Evolutionary conservation across 2,888 invertebrate genomes (phyloP), one percentile per base, ranked within the genome.

Genomic region (Acrobasis suavella): DNA sequence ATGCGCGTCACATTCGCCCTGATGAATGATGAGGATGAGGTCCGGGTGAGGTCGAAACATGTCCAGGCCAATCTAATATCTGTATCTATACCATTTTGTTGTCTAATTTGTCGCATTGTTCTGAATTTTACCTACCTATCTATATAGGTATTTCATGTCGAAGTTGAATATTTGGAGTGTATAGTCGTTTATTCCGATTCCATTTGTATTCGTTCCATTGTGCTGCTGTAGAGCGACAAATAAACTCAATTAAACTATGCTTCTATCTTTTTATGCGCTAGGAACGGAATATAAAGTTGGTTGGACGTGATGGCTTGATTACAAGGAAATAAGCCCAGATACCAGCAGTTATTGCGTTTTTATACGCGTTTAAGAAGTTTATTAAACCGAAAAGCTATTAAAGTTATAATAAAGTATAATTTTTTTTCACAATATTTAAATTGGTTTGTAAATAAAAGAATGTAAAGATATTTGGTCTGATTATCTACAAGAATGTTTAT

Each of bases 301-400:
- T 77, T 69, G 73, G 72, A 78, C 76, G 78, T 78, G 78, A 77
- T 77, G 72, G 74, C 82, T 81, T 83, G 80, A 83, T 83, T 81
- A 82, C 77, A 68, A 75, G 69, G 78, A 76, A 80, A 85, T 83
- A 81, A 82, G 82, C 77, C 68, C 73, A 78, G 78, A 84, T 80
- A 78, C 73, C 77, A 74, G 73, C 78, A 72, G 72, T 78, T 78
- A 79, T 73, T 72, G 71, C 73, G 75, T 78, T 82, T 81, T 83
- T 82, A 82, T 78, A 78, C 73, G 76, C 73, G 74, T 73, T 80
- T 76, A 81, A 72, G 70, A 75, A 76, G 70, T 80, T 77, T 80
- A 81, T 79, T 80, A 78, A 78, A 77, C 75, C 72, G 71, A 73
- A 75, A 76, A 73, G 74, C 74, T 38, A 15, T 38, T 56, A 56